Conservation (phyloP, 2,113 vertebrate genomes). For the Gobius niger region DNA sequence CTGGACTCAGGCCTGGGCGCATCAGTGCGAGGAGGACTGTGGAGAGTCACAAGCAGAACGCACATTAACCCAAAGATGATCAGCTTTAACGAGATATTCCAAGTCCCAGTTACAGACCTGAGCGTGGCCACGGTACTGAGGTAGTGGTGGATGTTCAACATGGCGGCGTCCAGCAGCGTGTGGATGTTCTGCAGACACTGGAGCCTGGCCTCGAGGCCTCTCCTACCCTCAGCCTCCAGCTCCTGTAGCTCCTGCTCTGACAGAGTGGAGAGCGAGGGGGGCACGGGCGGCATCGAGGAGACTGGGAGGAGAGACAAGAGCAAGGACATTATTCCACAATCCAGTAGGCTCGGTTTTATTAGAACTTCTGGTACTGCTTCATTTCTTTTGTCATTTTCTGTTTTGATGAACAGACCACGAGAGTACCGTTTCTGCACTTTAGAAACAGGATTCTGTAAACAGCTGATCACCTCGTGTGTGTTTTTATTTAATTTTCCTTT, state of each 20-base stretch:
- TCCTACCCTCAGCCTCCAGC: conserved; percentile 89
- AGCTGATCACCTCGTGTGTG: too few relatives aligned
- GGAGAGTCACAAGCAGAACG: background rate
- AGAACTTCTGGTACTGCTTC: too few relatives aligned
- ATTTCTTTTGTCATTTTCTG: too few relatives aligned
- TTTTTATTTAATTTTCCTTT: too few relatives aligned
- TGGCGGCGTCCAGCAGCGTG: conserved; percentile 90
- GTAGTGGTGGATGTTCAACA: conserved; percentile 97
- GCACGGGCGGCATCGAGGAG: conserved; percentile 90
- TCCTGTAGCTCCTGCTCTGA: conserved; percentile 88
- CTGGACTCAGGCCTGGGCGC: conserved; percentile 32
- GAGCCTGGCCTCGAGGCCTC: conserved; percentile 88
- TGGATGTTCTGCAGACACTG: conserved; percentile 96
- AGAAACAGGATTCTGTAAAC: too few relatives aligned
- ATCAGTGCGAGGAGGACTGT: conserved; percentile 72
- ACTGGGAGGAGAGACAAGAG: conserved; percentile 67
- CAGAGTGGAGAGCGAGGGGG: conserved; percentile 85
- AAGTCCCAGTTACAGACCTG: conserved; percentile 63
- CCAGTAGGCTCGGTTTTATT: too few relatives aligned
- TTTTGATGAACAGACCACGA: too few relatives aligned
- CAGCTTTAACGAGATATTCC: background rate
- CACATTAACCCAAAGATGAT: too few relatives aligned
- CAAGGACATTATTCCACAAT: background rate
- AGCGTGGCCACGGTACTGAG: conserved; percentile 86
- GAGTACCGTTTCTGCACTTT: too few relatives aligned